A percentile compares a stretch with the other conserved stretches of the same genome.
Conservation (phyloP, 2,113 vertebrate genomes). For the Marmota flaviventris region DNA sequence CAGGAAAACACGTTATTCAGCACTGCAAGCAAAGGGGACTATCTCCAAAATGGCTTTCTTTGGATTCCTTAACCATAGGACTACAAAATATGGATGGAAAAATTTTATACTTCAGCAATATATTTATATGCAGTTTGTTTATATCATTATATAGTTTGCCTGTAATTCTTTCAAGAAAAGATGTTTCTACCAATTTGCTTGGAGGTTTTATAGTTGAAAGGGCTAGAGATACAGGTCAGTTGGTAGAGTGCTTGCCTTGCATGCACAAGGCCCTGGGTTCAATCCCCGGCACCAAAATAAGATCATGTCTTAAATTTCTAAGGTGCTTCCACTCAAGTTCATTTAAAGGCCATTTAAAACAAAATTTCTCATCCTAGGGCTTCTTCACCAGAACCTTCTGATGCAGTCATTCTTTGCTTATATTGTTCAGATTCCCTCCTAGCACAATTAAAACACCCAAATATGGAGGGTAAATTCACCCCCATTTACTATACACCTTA, state of each 20-base stretch:
- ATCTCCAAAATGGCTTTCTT: conserved; percentile 25
- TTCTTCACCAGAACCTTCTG: not conserved
- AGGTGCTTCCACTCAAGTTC: not conserved
- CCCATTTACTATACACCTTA: not conserved
- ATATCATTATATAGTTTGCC: not conserved
- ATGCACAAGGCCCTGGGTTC: too few relatives aligned
- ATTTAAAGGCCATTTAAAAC: not conserved
- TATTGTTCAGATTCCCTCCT: not conserved
- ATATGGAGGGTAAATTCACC: not conserved
- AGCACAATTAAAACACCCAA: not conserved
- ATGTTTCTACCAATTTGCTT: not conserved
- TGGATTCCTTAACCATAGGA: not conserved
- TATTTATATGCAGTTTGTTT: conserved; percentile 31
- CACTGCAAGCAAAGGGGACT: not conserved
- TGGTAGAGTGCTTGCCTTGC: too few relatives aligned
- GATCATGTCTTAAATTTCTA: not conserved
- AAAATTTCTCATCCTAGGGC: not conserved
- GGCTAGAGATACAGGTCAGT: too few relatives aligned
- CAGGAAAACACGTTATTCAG: not conserved
- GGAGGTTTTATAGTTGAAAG: not conserved
- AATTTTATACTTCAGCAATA: not conserved
- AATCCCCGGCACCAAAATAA: too few relatives aligned
- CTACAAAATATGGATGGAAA: conserved; percentile 2
- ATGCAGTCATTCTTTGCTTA: not conserved
- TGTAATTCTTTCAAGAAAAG: conserved; percentile 57